Conservation (phyloP, 1,140 invertebrate genomes). For the Scaptomyza pallida region DNA sequence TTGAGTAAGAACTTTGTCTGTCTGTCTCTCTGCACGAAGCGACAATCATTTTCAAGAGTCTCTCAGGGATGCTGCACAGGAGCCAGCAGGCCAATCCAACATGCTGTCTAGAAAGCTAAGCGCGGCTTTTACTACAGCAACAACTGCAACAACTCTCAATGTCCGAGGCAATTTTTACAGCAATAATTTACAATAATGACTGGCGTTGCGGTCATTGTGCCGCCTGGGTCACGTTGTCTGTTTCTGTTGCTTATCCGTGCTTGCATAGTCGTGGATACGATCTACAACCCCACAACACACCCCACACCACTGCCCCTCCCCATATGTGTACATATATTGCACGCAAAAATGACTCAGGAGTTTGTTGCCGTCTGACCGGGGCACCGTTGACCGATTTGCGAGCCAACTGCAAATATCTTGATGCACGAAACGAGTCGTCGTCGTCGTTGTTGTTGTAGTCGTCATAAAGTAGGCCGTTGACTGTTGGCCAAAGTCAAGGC, state of each 20-base stretch:
- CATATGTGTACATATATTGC: not conserved
- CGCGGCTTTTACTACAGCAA: slow-evolving; percentile 35
- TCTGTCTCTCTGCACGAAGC: not conserved
- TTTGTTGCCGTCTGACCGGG: slow-evolving; percentile 9
- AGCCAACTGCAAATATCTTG: slow-evolving; percentile 59
- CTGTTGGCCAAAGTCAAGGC: slow-evolving; percentile 79
- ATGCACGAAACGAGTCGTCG: slow-evolving; percentile 70
- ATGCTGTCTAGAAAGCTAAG: slow-evolving; percentile 38
- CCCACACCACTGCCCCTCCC: not conserved
- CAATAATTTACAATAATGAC: slow-evolving; percentile 82
- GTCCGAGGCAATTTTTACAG: slow-evolving; percentile 73
- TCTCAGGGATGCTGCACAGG: slow-evolving; percentile 10
- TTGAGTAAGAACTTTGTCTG: slow-evolving; percentile 51
- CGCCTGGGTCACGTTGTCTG: slow-evolving; percentile 73
- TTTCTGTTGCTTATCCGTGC: slow-evolving; percentile 32
- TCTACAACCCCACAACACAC: not conserved
- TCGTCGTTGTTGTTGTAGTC: slow-evolving; percentile 48
- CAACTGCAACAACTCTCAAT: slow-evolving; percentile 32
- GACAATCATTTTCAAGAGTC: slow-evolving; percentile 3
- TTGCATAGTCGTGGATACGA: slow-evolving; percentile 24
- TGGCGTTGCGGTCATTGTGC: slow-evolving; percentile 70
- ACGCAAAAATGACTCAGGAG: slow-evolving; percentile 35
- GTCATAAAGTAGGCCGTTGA: slow-evolving; percentile 81
- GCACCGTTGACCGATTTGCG: slow-evolving; percentile 74
- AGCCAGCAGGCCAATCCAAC: not conserved